These are phyloP conservation scores for Synanceia verrucosa DNA, from an alignment of 2,797 vertebrate genomes.

Conservation along the genomic window DNA sequence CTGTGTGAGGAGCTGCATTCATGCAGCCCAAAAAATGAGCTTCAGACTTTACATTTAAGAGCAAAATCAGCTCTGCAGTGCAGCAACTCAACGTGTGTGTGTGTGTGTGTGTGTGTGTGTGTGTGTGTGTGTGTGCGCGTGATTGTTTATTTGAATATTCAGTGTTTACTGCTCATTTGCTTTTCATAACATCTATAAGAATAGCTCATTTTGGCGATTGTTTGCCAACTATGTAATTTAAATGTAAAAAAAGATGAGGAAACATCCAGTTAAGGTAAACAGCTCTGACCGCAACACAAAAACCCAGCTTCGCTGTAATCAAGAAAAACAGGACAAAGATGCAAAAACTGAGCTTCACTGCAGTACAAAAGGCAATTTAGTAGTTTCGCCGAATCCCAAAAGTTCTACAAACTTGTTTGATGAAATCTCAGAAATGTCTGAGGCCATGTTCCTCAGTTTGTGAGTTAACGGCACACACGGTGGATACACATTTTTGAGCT, in stretches of 20 bases:
- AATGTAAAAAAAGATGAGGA: constrained; percentile 31
- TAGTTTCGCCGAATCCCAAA: constrained; percentile 17
- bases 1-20: constrained; percentile 28
- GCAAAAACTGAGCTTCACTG: constrained; percentile 22
- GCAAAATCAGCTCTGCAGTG: constrained; percentile 11
- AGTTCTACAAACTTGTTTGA: constrained; percentile 15
- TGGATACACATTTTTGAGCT: constrained; percentile 27
- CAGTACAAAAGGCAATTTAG: constrained; percentile 9
- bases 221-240: constrained; percentile 35
- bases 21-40: constrained; percentile 4
- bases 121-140: no score
- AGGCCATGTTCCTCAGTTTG: constrained; percentile 4
- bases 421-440: constrained; percentile 19
- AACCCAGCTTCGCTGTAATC: constrained; percentile 39
- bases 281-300: constrained; percentile 55
- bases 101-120: no score
- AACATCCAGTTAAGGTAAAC: constrained; percentile 53
- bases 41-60: constrained; percentile 30
- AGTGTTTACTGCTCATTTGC: constrained; percentile 33
- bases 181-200: constrained; percentile 37
- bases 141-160: constrained; percentile 29
- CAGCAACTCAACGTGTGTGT: constrained; percentile 1
- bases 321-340: constrained; percentile 35
- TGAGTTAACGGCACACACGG: no score
- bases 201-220: constrained; percentile 25